Conservation (phyloP, 2,797 vertebrate genomes). For the Muraenolepis orangiensis region DNA sequence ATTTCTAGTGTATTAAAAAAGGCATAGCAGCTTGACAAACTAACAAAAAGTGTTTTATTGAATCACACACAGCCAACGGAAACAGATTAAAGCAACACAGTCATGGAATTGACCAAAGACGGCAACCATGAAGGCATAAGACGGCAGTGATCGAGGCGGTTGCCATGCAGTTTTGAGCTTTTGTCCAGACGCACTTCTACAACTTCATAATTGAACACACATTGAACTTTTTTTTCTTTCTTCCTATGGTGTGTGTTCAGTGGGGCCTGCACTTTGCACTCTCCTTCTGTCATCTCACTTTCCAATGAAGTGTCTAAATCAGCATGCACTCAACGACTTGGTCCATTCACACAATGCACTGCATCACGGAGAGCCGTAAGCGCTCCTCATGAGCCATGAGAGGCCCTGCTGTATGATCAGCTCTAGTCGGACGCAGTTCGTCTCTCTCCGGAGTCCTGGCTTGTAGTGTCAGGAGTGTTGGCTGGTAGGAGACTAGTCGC, state of each 20-base stretch:
- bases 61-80: conserved; percentile 26
- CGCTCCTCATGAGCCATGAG: not conserved
- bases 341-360: not conserved
- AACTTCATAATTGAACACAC: not conserved
- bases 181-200: conserved; percentile 8
- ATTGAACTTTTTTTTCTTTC: not conserved
- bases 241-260: not conserved
- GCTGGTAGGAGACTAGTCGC: conserved; percentile 32
- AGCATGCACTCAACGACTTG: not conserved
- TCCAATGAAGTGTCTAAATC: not conserved
- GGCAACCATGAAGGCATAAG: conserved; percentile 29
- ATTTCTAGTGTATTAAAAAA: not conserved
- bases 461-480: conserved; percentile 25
- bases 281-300: conserved; percentile 44
- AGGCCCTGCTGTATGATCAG: conserved; percentile 13
- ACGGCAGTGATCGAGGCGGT: conserved; percentile 34
- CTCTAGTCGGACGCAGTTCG: conserved; percentile 25
- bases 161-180: conserved; percentile 25
- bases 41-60: conserved; percentile 56
- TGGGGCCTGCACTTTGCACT: conserved; percentile 19
- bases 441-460: not conserved
- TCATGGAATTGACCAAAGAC: conserved; percentile 30
- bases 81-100: conserved; percentile 30
- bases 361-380: conserved; percentile 5
- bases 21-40: conserved; percentile 5